Base-by-base conservation (phyloP, 2,113 vertebrate genomes). In the Mungos mungo region DNA sequence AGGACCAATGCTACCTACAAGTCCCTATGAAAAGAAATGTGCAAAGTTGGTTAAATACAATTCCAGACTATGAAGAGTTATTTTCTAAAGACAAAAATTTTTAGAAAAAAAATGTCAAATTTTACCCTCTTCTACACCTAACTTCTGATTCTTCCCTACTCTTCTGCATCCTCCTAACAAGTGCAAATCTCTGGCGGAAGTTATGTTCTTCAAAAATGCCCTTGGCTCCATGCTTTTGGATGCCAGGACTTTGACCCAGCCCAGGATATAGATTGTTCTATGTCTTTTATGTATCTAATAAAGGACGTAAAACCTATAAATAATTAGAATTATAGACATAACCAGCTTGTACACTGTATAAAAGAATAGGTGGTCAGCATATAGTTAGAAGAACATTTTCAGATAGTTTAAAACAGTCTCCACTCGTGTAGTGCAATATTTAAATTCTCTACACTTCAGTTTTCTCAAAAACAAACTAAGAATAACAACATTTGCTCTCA, bases 1-100 rank as follows among this genome's bases (percentile, higher is more conserved):
- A 87, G 99, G 99, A 76, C 99, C 99, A 97, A 97, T 94, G 87
- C 99, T 99, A 98, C 99, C 99, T 98, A 99, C 98, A 96, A 98
- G 98, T 77, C 99, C 99, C 99, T 99, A 98, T 88, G 38, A 93
- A 96, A 80, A 97, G 76, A 97, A 98, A 97, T 45, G 47, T 38
- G 5, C 25, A 86, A 63, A 63, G 45, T 76, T 27, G 33, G 41
- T 92, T 94, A 97, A 94, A 90, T 65, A 60, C 16, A 21, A 96
- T 63, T 90, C 3, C 38, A 87, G 87, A 45, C 14, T 35, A 81
- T 29, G 52, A 41, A 88, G 5, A 4, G 2, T 15, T 15, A 81
- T 50, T 88, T 96, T 90, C 63, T 90, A 72, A 93, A 88, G 23
- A 60, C 31, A 8, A 85, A 93, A 7, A 11, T 38, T 80, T 96